Base-by-base conservation (phyloP, 2,113 vertebrate genomes). In the Grammomys dolichurus region DNA sequence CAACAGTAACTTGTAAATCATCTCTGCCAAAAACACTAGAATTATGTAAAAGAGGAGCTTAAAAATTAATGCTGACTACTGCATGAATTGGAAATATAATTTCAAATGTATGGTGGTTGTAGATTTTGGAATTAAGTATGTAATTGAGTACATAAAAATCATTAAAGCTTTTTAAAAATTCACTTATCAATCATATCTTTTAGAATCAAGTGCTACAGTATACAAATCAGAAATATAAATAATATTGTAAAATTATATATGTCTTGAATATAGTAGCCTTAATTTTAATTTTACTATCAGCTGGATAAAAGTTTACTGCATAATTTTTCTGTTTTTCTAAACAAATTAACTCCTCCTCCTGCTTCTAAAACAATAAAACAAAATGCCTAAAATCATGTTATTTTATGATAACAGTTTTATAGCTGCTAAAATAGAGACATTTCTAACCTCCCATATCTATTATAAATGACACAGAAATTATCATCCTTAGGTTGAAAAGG, bases 331-430 rank as follows among this genome's bases (percentile, higher is more conserved):
- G 33, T 58, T 72, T 67, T 63, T 2, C 78, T 81, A 87, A 95
- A 96, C 84, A 95, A 95, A 97, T 78, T 93, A 97, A 92, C 90
- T 95, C 90, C 87, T 94, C 92, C 94, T 88, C 36, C 46, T 90
- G 77, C 94, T 95, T 95, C 93, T 86, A 92, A 94, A 95, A 86
- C 84, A 96, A 78, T 92, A 77, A 97, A 97, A 96, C 95, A 48
- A 97, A 96, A 96, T 96, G 80, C 60, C 92, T 96, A 97, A 97
- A 97, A 95, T 97, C 88, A 95, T 87, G 90, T 95, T 96, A 96
- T 96, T 97, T 98, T 97, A 97, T 97, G 95, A 97, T 98, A 97
- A 97, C 78, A 93, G 82, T 97, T 97, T 97, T 97, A 96, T 85
- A 97, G 95, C 95, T 97, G 90, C 92, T 96, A 95, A 93, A 85